Conservation (phyloP, 2,888 invertebrate species). For the Ischnus inquisitorius region DNA sequence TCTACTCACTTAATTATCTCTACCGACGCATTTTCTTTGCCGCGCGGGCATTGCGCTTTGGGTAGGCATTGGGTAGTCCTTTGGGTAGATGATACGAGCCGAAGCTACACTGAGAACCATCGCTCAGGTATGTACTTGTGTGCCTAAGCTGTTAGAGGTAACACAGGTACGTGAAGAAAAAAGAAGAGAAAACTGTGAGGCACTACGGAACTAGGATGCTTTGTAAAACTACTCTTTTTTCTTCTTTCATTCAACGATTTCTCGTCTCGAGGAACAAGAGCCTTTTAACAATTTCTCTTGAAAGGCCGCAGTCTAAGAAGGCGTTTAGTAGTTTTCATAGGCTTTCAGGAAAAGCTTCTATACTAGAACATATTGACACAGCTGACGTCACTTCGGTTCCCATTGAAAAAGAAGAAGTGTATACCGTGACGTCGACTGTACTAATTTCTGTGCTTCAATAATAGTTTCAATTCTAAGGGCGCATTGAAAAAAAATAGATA, state of each 20-base stretch:
- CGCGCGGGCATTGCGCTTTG: too few relatives aligned
- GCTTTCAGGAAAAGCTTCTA: not conserved
- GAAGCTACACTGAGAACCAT: not conserved
- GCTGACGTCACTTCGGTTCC: constrained; percentile 62
- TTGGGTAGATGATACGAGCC: constrained; percentile 8
- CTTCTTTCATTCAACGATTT: not conserved
- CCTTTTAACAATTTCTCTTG: constrained; percentile 2
- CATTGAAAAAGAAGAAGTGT: constrained; percentile 37
- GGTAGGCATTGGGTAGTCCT: not conserved
- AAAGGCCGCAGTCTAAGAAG: not conserved
- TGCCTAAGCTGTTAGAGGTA: not conserved
- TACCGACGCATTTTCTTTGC: not conserved
- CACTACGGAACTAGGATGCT: not conserved
- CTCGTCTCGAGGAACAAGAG: constrained; percentile 8
- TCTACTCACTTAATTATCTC: constrained; percentile 15
- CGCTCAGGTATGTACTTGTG: not conserved
- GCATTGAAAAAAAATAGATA: not conserved
- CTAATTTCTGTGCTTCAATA: constrained; percentile 12
- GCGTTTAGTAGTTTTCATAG: constrained; percentile 3
- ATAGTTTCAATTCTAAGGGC: not conserved
- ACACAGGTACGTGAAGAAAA: not conserved
- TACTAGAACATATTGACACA: constrained; percentile 24
- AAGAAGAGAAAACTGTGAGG: constrained; percentile 1
- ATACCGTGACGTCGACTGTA: constrained; percentile 62
- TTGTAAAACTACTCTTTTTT: constrained; percentile 21